These are phyloP conservation scores for Himalopsyche japonica DNA, from an alignment of 2,888 invertebrate species.

Conservation along the genomic window DNA sequence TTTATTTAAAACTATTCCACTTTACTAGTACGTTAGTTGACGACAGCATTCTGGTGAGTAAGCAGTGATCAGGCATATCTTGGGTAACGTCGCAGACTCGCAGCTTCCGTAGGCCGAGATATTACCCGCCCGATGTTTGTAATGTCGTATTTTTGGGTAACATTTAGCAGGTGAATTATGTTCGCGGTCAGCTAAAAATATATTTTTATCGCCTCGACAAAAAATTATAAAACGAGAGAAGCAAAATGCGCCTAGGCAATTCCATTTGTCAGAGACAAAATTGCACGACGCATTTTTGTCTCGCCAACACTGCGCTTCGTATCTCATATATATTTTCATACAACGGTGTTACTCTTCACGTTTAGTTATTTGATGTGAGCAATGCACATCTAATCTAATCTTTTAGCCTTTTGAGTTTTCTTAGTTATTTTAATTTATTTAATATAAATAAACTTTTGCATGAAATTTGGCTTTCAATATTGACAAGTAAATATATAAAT, in stretches of 20 bases:
- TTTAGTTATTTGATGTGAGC: too few relatives aligned
- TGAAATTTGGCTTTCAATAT: too few relatives aligned
- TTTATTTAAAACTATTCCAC: too few relatives aligned
- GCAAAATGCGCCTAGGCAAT: background rate
- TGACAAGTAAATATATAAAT: too few relatives aligned
- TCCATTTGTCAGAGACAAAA: background rate
- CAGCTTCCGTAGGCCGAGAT: background rate
- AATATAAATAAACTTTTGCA: too few relatives aligned
- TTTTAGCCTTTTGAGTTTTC: too few relatives aligned
- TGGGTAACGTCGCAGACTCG: background rate
- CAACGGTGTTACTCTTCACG: too few relatives aligned
- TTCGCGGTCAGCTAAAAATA: background rate
- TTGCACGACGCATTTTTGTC: background rate
- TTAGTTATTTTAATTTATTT: too few relatives aligned
- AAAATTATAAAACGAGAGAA: background rate
- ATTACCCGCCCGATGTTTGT: background rate
- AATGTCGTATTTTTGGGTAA: constrained; percentile 15
- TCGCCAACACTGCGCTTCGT: background rate
- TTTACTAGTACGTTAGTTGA: too few relatives aligned
- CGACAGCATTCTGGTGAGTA: background rate
- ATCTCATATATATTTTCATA: too few relatives aligned
- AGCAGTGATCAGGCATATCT: background rate
- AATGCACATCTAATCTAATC: too few relatives aligned
- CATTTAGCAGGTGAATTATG: constrained; percentile 22
- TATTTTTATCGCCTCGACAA: background rate